Conservation (phyloP, 2,113 vertebrate genomes). For the Rissa tridactyla region DNA sequence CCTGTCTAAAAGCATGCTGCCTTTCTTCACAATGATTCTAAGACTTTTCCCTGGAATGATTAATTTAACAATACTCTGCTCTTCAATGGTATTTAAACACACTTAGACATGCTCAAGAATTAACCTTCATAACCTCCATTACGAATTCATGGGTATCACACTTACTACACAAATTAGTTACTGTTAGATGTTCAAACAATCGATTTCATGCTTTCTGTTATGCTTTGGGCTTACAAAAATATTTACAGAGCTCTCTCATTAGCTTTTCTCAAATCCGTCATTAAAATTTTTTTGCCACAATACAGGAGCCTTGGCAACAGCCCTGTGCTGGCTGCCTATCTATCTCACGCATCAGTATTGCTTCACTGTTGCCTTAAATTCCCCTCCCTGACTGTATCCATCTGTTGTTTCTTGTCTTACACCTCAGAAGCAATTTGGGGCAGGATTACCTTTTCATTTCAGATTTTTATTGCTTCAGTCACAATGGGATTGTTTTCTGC, state of each 20-base stretch:
- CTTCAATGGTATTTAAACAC: slow-evolving; percentile 19
- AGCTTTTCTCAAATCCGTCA: slow-evolving; percentile 24
- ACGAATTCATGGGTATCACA: background rate
- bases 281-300: background rate
- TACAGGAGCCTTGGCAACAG: slow-evolving; percentile 4
- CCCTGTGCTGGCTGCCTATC: background rate
- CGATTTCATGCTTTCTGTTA: slow-evolving; percentile 30
- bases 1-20: background rate
- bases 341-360: background rate
- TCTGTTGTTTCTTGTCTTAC: slow-evolving; percentile 21
- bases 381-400: background rate
- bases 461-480: slow-evolving; percentile 19
- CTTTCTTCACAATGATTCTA: background rate
- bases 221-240: slow-evolving; percentile 53
- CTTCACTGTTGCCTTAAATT: background rate
- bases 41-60: background rate
- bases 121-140: slow-evolving; percentile 54
- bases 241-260: slow-evolving; percentile 48
- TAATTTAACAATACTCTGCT: slow-evolving; percentile 14
- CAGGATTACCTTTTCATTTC: slow-evolving; percentile 34
- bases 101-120: slow-evolving; percentile 48
- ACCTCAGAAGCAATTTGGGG: slow-evolving; percentile 20
- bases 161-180: slow-evolving; percentile 32
- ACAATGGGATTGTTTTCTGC: background rate
- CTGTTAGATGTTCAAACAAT: slow-evolving; percentile 53